Evolutionary conservation across 2,888 invertebrate species (phyloP).

Genomic region (Pemphredon lugubris): DNA sequence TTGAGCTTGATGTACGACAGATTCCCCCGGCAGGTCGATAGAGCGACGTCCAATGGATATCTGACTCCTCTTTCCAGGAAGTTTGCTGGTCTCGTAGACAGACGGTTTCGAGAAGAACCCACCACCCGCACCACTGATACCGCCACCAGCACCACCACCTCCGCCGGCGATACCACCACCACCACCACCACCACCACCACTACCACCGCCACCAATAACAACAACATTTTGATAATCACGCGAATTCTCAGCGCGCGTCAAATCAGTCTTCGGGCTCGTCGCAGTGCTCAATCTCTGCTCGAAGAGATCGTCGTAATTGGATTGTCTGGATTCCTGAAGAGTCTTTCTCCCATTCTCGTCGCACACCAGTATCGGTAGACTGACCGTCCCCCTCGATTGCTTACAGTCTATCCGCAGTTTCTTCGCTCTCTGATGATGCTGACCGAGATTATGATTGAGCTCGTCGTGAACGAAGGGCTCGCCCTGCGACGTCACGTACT

Average conservation of each 20-base stretch:
- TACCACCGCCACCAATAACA: not conserved
- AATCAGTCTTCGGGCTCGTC: conserved; percentile 57
- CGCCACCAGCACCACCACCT: conserved; percentile 30
- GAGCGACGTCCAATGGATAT: conserved; percentile 51
- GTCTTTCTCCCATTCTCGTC: conserved; percentile 49
- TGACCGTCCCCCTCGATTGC: conserved; percentile 46
- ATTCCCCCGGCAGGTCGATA: conserved; percentile 44
- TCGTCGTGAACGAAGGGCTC: conserved; percentile 58
- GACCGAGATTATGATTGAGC: conserved; percentile 23
- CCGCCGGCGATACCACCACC: conserved; percentile 25
- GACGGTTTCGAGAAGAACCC: conserved; percentile 58
- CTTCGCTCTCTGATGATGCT: conserved; percentile 46
- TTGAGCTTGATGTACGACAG: conserved; percentile 47
- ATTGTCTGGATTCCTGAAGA: conserved; percentile 56
- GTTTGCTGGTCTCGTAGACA: conserved; percentile 63
- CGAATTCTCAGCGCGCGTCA: conserved; percentile 39
- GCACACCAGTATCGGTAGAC: conserved; percentile 60
- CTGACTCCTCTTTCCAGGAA: conserved; percentile 64
- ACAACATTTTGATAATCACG: conserved; percentile 38
- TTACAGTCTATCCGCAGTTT: conserved; percentile 58
- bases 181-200: not conserved
- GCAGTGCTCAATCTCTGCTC: conserved; percentile 57
- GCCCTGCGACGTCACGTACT: conserved; percentile 36
- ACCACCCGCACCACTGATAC: conserved; percentile 14
- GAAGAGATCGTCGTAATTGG: conserved; percentile 57